phyloP scores from a whole-genome alignment of 2,797 vertebrate genomes.

The Spinus olivaceus region DNA sequence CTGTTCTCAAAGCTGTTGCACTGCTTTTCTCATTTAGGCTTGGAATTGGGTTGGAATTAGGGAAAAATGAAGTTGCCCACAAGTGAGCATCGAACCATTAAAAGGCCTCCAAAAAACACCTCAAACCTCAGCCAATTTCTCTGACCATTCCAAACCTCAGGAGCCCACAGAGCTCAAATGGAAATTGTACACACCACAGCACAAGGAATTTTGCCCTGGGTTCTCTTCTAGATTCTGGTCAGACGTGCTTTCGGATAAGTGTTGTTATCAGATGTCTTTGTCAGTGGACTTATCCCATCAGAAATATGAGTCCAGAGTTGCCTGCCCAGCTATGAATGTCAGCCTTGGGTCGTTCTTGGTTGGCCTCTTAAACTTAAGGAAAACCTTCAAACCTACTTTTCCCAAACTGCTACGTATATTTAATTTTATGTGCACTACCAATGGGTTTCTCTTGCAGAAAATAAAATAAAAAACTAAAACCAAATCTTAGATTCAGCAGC shows the following conservation, averaged over 20 bases:
- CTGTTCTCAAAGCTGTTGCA: conserved; percentile 63
- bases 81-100: background rate
- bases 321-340: background rate
- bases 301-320: background rate
- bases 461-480: background rate
- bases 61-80: conserved; percentile 23
- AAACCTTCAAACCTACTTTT: background rate
- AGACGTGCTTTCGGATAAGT: background rate
- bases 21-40: conserved; percentile 25
- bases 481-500: background rate
- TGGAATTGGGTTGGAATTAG: conserved; percentile 20
- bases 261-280: background rate
- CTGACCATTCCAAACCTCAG: background rate
- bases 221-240: background rate
- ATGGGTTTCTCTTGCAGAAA: background rate
- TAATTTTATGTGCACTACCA: background rate
- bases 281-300: background rate
- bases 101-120: conserved; percentile 8
- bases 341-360: background rate
- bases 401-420: background rate
- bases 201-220: background rate
- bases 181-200: background rate
- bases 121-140: background rate
- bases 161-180: background rate
- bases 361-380: background rate